Evolutionary conservation across 2,888 invertebrate species (phyloP).

Genomic region (Yponomeuta sedellus): DNA sequence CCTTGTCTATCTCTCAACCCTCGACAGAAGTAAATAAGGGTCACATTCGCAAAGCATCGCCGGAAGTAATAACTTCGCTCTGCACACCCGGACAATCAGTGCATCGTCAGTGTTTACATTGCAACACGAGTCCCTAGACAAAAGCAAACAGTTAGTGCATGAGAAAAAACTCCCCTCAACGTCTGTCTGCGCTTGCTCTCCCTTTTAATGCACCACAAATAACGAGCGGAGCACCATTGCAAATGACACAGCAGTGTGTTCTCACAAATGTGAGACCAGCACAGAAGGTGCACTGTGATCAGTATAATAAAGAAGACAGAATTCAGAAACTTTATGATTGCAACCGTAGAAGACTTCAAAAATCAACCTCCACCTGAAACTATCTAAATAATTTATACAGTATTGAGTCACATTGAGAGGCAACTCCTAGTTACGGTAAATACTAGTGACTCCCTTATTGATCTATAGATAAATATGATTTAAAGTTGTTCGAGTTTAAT

Average conservation of each 20-base stretch:
- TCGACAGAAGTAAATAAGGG: not conserved
- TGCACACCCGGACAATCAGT: slow-evolving; percentile 9
- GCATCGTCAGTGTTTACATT: slow-evolving; percentile 1
- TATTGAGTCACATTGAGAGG: too few species aligned
- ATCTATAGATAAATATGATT: too few species aligned
- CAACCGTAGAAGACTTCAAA: too few species aligned
- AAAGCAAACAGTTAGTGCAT: not conserved
- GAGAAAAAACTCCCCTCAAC: not conserved
- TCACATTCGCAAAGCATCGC: not conserved
- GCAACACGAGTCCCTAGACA: slow-evolving; percentile 5
- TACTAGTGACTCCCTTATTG: too few species aligned
- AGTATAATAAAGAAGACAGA: too few species aligned
- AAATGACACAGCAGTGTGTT: slow-evolving; percentile 4
- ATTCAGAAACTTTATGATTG: too few species aligned
- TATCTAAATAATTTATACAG: too few species aligned
- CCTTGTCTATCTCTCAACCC: not conserved
- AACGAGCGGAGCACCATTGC: not conserved
- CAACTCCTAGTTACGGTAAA: too few species aligned
- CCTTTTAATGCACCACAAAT: slow-evolving; percentile 11
- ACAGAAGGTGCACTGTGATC: not conserved
- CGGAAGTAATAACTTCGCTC: not conserved
- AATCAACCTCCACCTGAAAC: too few species aligned
- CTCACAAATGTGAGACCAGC: not conserved
- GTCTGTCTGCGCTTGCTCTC: not conserved
- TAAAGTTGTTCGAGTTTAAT: too few species aligned